Conservation (phyloP, 2,797 vertebrate species). For the Champsocephalus esox region DNA sequence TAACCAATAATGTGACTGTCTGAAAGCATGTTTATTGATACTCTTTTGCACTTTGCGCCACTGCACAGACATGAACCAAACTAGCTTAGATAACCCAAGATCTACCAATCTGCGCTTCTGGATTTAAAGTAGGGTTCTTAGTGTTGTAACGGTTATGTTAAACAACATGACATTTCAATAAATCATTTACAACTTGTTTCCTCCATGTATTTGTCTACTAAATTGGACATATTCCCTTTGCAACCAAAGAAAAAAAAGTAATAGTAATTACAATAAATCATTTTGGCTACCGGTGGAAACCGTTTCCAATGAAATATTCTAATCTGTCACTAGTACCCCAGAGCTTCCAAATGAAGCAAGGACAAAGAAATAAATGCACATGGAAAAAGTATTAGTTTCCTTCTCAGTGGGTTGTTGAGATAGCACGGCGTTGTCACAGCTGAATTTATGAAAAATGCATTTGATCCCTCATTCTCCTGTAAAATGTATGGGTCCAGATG, state of each 20-base stretch:
- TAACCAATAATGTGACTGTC: not conserved
- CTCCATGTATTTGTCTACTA: not conserved
- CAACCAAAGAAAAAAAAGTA: not conserved
- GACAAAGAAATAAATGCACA: constrained; percentile 42
- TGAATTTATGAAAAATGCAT: constrained; percentile 71
- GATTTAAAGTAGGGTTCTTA: not conserved
- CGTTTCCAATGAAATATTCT: constrained; percentile 20
- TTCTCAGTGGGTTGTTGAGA: constrained; percentile 38
- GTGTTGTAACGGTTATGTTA: not conserved
- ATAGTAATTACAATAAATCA: constrained; percentile 20
- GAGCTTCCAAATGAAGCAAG: constrained; percentile 38
- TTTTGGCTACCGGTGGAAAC: constrained; percentile 14
- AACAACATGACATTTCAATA: not conserved
- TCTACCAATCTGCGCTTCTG: not conserved
- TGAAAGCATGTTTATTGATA: not conserved
- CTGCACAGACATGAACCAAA: not conserved
- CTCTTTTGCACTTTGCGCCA: not conserved
- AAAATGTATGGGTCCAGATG: constrained; percentile 66
- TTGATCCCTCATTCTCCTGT: constrained; percentile 58
- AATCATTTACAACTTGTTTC: not conserved
- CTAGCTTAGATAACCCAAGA: not conserved
- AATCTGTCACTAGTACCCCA: constrained; percentile 22
- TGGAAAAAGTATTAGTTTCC: constrained; percentile 55
- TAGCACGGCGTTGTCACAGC: constrained; percentile 63
- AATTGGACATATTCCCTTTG: constrained; percentile 15